These are phyloP conservation scores for Napeogenes inachia DNA, from an alignment of 2,888 invertebrate genomes.

Conservation along the genomic window DNA sequence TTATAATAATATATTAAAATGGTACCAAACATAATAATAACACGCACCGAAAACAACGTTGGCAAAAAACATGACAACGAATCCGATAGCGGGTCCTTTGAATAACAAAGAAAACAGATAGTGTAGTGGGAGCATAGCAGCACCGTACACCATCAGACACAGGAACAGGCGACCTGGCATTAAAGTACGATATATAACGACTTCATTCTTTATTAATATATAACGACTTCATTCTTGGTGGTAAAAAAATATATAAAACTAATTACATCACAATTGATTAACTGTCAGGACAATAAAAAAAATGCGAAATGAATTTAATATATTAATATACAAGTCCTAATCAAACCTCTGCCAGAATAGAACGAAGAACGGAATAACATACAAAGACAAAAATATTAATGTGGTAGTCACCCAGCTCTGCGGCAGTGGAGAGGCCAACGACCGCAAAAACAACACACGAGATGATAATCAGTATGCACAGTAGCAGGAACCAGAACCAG, in stretches of 20 bases:
- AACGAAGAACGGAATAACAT: too few species aligned
- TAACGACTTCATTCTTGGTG: background rate
- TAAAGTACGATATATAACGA: too few species aligned
- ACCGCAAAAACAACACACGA: conserved; percentile 82
- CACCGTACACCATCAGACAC: conserved; percentile 82
- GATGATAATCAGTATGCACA: conserved; percentile 74
- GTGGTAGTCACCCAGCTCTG: conserved; percentile 69
- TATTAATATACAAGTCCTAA: too few species aligned
- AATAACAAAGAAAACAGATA: conserved; percentile 85
- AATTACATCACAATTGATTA: too few species aligned
- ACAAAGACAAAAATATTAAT: too few species aligned
- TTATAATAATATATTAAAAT: background rate
- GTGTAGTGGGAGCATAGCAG: conserved; percentile 83
- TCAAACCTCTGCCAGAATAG: too few species aligned
- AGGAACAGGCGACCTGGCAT: conserved; percentile 76
- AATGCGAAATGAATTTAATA: too few species aligned
- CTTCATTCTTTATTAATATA: too few species aligned
- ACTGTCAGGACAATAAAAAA: too few species aligned
- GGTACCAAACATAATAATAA: background rate
- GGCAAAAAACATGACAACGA: conserved; percentile 83
- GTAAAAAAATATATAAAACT: background rate
- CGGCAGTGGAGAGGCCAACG: conserved; percentile 73
- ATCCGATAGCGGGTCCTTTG: conserved; percentile 84
- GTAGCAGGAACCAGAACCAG: conserved; percentile 79
- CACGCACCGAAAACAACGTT: conserved; percentile 84